These are phyloP conservation scores for Zoroaster sp. DNA, from an alignment of 53 echinoderm and acorn worm species.

Conservation along the genomic window DNA sequence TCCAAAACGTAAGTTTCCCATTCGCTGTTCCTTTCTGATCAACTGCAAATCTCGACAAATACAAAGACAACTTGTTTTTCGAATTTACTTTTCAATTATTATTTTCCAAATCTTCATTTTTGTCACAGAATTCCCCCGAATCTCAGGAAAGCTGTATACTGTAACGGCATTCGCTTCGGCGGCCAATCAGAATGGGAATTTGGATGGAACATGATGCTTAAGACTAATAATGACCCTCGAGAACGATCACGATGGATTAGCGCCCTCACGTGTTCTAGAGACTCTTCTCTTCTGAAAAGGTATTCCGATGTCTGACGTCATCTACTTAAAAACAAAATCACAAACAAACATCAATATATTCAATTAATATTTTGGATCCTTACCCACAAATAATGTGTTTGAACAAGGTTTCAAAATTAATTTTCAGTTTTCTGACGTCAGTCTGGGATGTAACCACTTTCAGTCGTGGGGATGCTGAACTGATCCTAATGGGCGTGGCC, in stretches of 20 bases:
- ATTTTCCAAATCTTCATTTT: not conserved
- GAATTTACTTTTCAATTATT: not conserved
- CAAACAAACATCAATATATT: not conserved
- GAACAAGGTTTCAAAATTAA: not conserved
- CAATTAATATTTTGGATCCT: not conserved
- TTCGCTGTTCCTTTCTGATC: not conserved
- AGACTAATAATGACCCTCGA: constrained; percentile 19
- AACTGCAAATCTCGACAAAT: not conserved
- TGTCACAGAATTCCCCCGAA: constrained; percentile 60
- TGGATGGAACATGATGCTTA: constrained; percentile 46
- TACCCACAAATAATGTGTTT: not conserved
- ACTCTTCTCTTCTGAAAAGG: constrained; percentile 22
- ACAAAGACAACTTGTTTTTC: not conserved
- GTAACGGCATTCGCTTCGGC: constrained; percentile 74
- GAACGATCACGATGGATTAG: constrained; percentile 70
- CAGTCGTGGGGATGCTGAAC: not conserved
- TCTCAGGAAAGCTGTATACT: constrained; percentile 61
- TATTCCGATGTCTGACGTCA: not conserved
- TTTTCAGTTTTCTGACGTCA: not conserved
- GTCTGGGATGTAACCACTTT: not conserved
- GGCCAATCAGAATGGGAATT: constrained; percentile 78
- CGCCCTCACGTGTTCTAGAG: constrained; percentile 63
- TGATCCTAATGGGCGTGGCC: constrained; percentile 46
- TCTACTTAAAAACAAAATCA: too few species aligned
- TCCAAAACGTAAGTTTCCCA: constrained; percentile 53